Evolutionary conservation across 2,888 invertebrate species (phyloP).

Genomic region (Abscondita cerata): DNA sequence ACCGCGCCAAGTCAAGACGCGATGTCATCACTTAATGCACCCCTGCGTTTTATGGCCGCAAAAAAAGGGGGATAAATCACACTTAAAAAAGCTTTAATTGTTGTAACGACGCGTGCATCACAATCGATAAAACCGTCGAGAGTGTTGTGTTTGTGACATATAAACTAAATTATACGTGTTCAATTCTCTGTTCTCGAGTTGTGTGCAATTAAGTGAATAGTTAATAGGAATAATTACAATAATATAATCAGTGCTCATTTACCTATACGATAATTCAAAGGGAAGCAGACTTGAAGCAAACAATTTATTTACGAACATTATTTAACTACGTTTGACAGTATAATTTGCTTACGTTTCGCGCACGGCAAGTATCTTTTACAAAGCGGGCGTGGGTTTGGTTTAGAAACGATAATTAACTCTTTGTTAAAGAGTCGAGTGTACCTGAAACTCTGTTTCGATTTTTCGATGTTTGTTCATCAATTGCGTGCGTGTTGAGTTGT

Average conservation of each 20-base stretch:
- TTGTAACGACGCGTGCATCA: background rate
- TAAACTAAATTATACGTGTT: conserved; percentile 3
- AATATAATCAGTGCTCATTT: conserved; percentile 10
- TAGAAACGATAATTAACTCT: too few species aligned
- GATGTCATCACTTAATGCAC: too few species aligned
- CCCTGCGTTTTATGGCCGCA: too few species aligned
- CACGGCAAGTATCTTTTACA: too few species aligned
- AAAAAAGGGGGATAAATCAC: too few species aligned
- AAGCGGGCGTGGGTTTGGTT: too few species aligned
- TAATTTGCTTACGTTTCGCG: conserved; percentile 3
- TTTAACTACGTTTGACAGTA: background rate
- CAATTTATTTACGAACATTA: background rate
- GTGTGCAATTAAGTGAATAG: conserved; percentile 9
- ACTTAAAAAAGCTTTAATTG: too few species aligned
- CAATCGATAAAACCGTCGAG: background rate
- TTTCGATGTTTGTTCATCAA: too few species aligned
- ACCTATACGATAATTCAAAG: conserved; percentile 2
- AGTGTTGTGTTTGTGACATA: background rate
- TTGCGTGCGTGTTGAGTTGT: too few species aligned
- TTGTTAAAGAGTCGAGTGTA: too few species aligned
- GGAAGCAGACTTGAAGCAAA: background rate
- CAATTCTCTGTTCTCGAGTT: conserved; percentile 9
- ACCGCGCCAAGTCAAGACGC: too few species aligned
- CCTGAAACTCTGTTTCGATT: too few species aligned
- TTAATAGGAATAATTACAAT: conserved; percentile 11